Evolutionary conservation across 2,888 invertebrate species (phyloP), one percentile per base, ranked within the genome.

Genomic region (Mythimna impura): DNA sequence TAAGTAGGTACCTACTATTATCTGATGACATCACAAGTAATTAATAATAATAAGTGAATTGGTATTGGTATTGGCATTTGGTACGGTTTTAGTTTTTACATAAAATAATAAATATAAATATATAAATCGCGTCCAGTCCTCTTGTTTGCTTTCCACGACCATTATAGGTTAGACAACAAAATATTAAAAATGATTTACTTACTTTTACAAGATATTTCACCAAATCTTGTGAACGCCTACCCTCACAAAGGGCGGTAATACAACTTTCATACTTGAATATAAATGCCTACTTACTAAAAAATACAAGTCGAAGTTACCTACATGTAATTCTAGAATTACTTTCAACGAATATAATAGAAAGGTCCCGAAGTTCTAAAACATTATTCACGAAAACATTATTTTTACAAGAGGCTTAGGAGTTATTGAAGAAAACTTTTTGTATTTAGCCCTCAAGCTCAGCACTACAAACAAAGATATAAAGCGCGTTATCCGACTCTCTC

Each of bases 401-500:
- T 71, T 78, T 79, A 65, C 66, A 73, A 73, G 73, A 85, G 65
- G 61, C 67, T 78, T 66, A 80, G 73, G 36, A 62, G 54, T 71
- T 76, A 73, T 77, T 78, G 61, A 77, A 75, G 66, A 65, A 86
- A 84, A 83, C 72, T 86, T 85, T 84, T 86, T 78, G 67, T 76
- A 72, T 83, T 75, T 73, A 71, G 72, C 68, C 34, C 63, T 66
- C 66, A 73, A 77, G 63, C 65, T 47, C 60, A 54, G 66, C 66
- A 69, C 73, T 85, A 81, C 78, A 83, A 85, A 85, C 83, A 83
- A 81, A 73, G 83, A 83, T 78, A 78, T 85, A 80, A 76, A 85
- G 61, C 66, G 58, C 64, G 75, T 73, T 78, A 84, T 73, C 79
- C 80, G 73, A 62, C 78, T 68, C 66, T 66, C 64, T 75, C 43